These are phyloP conservation scores for Ochropleura plecta DNA, from an alignment of 2,888 invertebrate genomes.

Conservation along the genomic window DNA sequence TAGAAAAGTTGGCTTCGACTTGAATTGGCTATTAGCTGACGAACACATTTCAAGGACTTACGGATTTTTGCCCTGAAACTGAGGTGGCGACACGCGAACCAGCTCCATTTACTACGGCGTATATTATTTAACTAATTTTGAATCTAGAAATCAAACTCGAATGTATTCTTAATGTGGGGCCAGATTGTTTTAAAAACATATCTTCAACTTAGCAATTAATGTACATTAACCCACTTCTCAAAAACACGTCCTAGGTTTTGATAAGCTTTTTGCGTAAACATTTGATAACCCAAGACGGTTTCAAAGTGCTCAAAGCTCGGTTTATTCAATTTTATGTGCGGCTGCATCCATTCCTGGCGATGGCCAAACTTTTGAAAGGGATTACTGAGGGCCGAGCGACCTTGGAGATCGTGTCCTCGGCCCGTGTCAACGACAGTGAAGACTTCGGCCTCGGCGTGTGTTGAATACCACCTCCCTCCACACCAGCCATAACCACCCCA, in stretches of 20 bases:
- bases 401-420: constrained; percentile 85
- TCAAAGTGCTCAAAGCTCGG: background rate
- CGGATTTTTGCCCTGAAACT: constrained; percentile 13
- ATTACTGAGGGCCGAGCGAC: constrained; percentile 77
- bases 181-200: background rate
- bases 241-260: background rate
- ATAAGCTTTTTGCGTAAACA: background rate
- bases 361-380: constrained; percentile 67
- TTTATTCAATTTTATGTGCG: constrained; percentile 40
- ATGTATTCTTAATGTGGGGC: background rate
- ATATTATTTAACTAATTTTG: background rate
- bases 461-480: constrained; percentile 68
- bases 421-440: constrained; percentile 87
- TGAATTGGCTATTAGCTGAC: constrained; percentile 10
- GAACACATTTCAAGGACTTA: constrained; percentile 27
- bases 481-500: constrained; percentile 53
- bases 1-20: constrained; percentile 17
- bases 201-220: background rate
- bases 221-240: background rate
- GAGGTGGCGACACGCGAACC: constrained; percentile 14
- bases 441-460: constrained; percentile 77
- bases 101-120: background rate
- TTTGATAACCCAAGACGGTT: background rate
- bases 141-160: constrained; percentile 2
- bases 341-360: constrained; percentile 64